These are phyloP conservation scores for Campoletis raptor DNA, from an alignment of 2,888 invertebrate species.

Conservation along the genomic window DNA sequence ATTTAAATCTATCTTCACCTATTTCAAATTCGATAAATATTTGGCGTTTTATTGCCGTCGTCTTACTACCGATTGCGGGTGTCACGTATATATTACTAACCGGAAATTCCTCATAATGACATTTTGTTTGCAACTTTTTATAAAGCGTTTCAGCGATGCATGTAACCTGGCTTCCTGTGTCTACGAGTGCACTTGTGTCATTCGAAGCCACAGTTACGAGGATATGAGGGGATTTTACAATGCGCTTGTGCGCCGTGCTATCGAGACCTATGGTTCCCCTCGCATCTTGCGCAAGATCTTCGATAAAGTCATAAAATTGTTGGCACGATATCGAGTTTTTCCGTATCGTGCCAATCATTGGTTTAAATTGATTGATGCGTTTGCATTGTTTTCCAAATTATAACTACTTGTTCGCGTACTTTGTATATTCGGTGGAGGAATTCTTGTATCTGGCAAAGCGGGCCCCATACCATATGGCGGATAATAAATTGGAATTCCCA, in stretches of 20 bases:
- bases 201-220: background rate
- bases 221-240: background rate
- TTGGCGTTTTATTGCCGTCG: constrained; percentile 33
- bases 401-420: background rate
- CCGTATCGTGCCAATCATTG: constrained; percentile 23
- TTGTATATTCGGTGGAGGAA: background rate
- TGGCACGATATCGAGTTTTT: constrained; percentile 35
- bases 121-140: background rate
- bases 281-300: constrained; percentile 37
- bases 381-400: background rate
- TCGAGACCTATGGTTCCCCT: background rate
- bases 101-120: constrained; percentile 14
- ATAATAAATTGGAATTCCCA: background rate
- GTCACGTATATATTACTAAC: constrained; percentile 29
- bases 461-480: background rate
- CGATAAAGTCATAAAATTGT: constrained; percentile 38
- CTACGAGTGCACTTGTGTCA: background rate
- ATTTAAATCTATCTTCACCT: constrained; percentile 35
- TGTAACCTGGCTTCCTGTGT: constrained; percentile 46
- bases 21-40: constrained; percentile 6
- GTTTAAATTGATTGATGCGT: constrained; percentile 21
- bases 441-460: background rate
- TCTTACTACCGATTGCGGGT: constrained; percentile 16
- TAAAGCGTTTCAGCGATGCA: constrained; percentile 33
- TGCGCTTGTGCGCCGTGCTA: background rate